These are phyloP conservation scores for Sylvilagus bachmani DNA, from an alignment of 2,113 vertebrate species.

Conservation along the genomic window DNA sequence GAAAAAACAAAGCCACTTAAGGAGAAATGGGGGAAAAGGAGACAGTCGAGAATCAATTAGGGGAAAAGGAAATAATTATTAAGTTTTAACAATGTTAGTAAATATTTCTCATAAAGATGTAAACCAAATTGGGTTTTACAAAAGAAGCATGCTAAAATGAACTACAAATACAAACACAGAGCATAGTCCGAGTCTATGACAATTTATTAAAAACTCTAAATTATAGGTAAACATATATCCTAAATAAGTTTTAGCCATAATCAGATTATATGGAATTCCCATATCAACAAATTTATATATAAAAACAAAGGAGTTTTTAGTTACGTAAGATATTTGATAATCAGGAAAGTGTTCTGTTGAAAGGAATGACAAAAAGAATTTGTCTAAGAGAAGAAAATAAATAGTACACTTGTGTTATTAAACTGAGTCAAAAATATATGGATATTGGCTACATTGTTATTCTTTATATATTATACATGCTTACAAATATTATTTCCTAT, in stretches of 20 bases:
- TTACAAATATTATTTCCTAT: slow-evolving; percentile 45
- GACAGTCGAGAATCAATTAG: neutral
- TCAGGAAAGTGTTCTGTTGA: slow-evolving; percentile 7
- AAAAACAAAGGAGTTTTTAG: slow-evolving; percentile 45
- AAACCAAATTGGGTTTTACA: slow-evolving; percentile 59
- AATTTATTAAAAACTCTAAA: slow-evolving; percentile 51
- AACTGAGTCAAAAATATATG: neutral
- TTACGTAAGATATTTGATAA: slow-evolving; percentile 9
- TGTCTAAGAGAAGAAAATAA: slow-evolving; percentile 65
- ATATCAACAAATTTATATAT: slow-evolving; percentile 38
- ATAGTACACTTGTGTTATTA: slow-evolving; percentile 8
- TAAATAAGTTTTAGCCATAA: slow-evolving; percentile 47
- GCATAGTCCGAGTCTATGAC: neutral
- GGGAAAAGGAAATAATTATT: slow-evolving; percentile 19
- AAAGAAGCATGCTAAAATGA: slow-evolving; percentile 48
- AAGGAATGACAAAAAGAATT: slow-evolving; percentile 40
- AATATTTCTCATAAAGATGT: slow-evolving; percentile 47
- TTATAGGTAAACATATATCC: slow-evolving; percentile 33
- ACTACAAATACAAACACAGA: slow-evolving; percentile 50
- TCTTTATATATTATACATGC: slow-evolving; percentile 43
- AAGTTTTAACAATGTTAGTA: slow-evolving; percentile 46
- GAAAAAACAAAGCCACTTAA: slow-evolving; percentile 30
- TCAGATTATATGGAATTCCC: neutral
- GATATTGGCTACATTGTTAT: neutral
- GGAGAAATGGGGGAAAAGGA: neutral